Evolutionary conservation across 53 echinoderm and acorn worm genomes (phyloP), one percentile per base, ranked within the genome.

Genomic region (Hippasteria phrygiana): DNA sequence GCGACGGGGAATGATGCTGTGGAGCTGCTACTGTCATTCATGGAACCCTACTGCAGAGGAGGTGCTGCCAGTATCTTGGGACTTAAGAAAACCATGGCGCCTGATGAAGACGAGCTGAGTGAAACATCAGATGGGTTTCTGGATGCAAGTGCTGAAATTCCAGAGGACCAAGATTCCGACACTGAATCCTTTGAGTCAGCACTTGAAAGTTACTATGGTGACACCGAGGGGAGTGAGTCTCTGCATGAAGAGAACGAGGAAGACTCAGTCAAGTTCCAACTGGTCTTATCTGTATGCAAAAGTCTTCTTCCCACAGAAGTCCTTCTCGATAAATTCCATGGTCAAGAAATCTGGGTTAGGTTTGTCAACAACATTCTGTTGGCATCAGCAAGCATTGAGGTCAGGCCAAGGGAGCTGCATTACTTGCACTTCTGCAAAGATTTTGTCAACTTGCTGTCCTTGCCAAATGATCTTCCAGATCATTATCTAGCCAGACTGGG

Each of bases 381-480:
- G 48, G 22, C 64, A 8, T 73, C 87, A 39, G 87, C 72, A 55
- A 40, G 55, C 35, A 40, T 87, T 71, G 74, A 42, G 28, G 73
- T 56, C 26, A 54, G 56, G 27, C 74, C 87, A 17, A 55, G 24
- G 29, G 87, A 73, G 24, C 74, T 90, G 6, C 90, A 74, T 28
- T 83, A 71, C 73, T 55, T 90, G 7, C 83, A 81, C 26, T 54
- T 90, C 50, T 90, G 90, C 55, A 80, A 81, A 8, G 90, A 90
- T 38, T 84, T 90, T 90, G 84, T 90, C 70, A 71, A 71, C 55
- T 48, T 84, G 90, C 64, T 90, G 38, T 51, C 73, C 56, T 27
- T 53, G 51, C 71, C 71, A 37, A 73, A 34, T 42, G 20, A 51
- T 43, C 71, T 87, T 87, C 38, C 87, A 14, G 54, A 73, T 41